Conservation (phyloP, 1,140 invertebrate species). For the Sinonovacula constricta region DNA sequence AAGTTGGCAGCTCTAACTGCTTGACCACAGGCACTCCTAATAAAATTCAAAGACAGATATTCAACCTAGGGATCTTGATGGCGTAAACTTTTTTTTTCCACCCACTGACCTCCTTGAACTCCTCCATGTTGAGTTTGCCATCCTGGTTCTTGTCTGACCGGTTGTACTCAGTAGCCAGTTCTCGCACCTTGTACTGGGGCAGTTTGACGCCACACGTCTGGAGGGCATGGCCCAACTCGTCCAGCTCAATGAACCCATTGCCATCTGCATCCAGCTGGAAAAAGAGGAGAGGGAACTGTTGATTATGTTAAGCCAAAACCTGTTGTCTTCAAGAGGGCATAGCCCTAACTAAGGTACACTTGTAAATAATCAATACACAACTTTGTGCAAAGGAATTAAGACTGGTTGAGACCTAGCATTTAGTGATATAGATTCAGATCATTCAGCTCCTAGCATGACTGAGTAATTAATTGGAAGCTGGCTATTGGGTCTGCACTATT, state of each 20-base stretch:
- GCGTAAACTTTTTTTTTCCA: background rate
- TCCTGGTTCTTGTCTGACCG: conserved; percentile 82
- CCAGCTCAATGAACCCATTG: conserved; percentile 93
- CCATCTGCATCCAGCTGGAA: conserved; percentile 94
- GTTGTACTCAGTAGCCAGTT: conserved; percentile 93
- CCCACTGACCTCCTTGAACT: conserved; percentile 88
- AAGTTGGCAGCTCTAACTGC: conserved; percentile 1
- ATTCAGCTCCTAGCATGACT: too few relatives aligned
- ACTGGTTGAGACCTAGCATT: too few relatives aligned
- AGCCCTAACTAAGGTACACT: too few relatives aligned
- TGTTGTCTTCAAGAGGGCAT: too few relatives aligned
- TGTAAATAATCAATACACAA: too few relatives aligned
- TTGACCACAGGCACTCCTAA: conserved; percentile 12
- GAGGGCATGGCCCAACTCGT: conserved; percentile 93
- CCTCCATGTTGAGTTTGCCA: conserved; percentile 88
- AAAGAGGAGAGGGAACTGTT: conserved; percentile 79
- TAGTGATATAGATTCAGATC: too few relatives aligned
- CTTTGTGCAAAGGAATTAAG: too few relatives aligned
- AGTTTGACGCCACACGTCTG: conserved; percentile 95
- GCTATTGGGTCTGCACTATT: too few relatives aligned
- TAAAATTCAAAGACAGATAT: background rate
- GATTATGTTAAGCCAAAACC: too few relatives aligned
- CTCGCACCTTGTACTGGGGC: conserved; percentile 93
- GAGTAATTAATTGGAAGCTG: too few relatives aligned
- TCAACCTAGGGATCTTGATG: background rate